Conservation (phyloP, 2,113 vertebrate genomes). For the Rhynchomys soricoides region DNA sequence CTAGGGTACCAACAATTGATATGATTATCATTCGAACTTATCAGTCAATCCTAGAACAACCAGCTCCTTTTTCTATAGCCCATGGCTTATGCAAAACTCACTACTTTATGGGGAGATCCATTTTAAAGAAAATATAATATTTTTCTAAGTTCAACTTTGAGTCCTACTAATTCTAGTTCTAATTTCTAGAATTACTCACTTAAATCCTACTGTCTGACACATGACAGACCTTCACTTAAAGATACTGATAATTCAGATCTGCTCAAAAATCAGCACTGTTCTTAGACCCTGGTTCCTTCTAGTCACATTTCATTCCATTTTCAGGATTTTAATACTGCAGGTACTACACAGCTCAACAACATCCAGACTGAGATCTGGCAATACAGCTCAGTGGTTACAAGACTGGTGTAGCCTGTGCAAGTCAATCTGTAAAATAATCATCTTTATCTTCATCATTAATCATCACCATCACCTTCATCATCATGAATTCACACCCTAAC, state of each 20-base stretch:
- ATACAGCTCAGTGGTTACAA: not conserved
- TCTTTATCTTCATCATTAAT: not conserved
- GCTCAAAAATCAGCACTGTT: not conserved
- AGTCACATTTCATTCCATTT: not conserved
- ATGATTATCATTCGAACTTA: constrained; percentile 35
- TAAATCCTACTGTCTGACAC: constrained; percentile 19
- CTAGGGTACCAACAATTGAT: not conserved
- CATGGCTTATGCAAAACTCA: not conserved
- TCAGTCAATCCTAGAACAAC: not conserved
- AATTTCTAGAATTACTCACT: constrained; percentile 29
- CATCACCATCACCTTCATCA: not conserved
- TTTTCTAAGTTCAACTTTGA: constrained; percentile 42
- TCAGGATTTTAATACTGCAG: not conserved
- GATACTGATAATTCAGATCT: not conserved
- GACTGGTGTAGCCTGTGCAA: not conserved
- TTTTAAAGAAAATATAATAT: constrained; percentile 39
- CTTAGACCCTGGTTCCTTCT: not conserved
- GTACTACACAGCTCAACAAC: not conserved
- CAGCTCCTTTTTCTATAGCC: not conserved
- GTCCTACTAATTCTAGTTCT: not conserved
- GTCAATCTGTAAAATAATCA: not conserved
- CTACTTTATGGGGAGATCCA: not conserved
- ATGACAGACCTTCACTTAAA: not conserved
- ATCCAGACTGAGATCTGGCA: not conserved
- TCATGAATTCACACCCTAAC: not conserved